Percentiles rank a stretch among this genome's conserved stretches.
phyloP scores from a whole-genome alignment of 2,113 vertebrate species.

The Lepus americanus region DNA sequence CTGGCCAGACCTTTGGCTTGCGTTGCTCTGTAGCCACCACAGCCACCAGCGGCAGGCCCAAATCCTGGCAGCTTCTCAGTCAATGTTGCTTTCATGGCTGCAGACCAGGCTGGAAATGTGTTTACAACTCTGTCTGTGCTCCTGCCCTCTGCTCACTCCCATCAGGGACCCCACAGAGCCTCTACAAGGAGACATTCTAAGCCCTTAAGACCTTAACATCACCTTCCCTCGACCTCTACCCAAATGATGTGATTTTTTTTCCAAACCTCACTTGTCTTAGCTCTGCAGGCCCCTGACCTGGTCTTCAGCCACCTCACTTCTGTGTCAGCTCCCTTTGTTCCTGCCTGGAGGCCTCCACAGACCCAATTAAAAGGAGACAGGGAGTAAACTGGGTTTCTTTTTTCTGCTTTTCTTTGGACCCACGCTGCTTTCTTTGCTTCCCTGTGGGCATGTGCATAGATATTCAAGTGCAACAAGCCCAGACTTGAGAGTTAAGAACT shows the following conservation, averaged over 20 bases:
- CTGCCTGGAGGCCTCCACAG: slow-evolving; percentile 39
- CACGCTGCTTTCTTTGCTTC: slow-evolving; percentile 66
- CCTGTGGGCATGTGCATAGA: slow-evolving; percentile 57
- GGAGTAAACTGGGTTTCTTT: slow-evolving; percentile 36
- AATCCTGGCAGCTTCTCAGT: slow-evolving; percentile 52
- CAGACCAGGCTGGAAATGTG: slow-evolving; percentile 42
- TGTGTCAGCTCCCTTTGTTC: slow-evolving; percentile 38
- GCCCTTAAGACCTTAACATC: slow-evolving; percentile 44
- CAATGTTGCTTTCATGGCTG: slow-evolving; percentile 47
- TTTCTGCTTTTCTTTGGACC: slow-evolving; percentile 67
- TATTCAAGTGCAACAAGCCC: slow-evolving; percentile 76
- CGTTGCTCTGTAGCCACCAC: not conserved
- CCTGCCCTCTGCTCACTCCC: not conserved
- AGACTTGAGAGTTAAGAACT: slow-evolving; percentile 78
- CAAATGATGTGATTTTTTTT: slow-evolving; percentile 39
- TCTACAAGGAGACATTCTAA: slow-evolving; percentile 34
- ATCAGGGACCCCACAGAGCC: not conserved
- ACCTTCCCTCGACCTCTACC: slow-evolving; percentile 6
- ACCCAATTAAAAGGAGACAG: slow-evolving; percentile 52
- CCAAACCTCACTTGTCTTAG: slow-evolving; percentile 21
- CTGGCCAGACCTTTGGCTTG: slow-evolving; percentile 49
- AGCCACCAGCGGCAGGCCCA: not conserved
- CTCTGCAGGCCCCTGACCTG: not conserved
- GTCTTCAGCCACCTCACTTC: slow-evolving; percentile 31
- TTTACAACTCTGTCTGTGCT: slow-evolving; percentile 50